These are phyloP conservation scores for Rhipidura dahli DNA, from an alignment of 2,113 vertebrate species.

Conservation along the genomic window DNA sequence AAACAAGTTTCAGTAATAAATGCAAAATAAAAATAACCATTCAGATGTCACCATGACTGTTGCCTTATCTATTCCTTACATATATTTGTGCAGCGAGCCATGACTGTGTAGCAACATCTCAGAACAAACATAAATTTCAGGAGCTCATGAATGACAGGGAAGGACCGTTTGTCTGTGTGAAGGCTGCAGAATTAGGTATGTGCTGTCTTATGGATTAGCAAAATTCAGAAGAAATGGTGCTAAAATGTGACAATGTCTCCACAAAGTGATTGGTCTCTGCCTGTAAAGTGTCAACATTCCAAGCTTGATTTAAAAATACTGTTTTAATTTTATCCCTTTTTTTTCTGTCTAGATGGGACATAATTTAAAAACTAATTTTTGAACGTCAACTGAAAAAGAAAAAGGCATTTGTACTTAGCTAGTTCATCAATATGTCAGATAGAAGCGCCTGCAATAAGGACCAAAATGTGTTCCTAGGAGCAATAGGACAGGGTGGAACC, in stretches of 20 bases:
- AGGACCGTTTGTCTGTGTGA: not conserved
- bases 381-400: not conserved
- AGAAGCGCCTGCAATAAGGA: not conserved
- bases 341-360: not conserved
- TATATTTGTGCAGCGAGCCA: not conserved
- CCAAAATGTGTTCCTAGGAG: not conserved
- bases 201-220: accelerated
- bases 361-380: not conserved
- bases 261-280: not conserved
- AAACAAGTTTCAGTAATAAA: not conserved
- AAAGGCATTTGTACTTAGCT: not conserved
- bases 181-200: not conserved
- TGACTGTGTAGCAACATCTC: not conserved
- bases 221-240: not conserved
- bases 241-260: not conserved
- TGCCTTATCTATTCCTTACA: not conserved
- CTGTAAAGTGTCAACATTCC: not conserved
- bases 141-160: not conserved
- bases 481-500: not conserved
- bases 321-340: not conserved
- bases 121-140: not conserved
- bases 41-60: not conserved
- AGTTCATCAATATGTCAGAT: not conserved
- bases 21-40: not conserved
- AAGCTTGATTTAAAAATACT: not conserved